Evolutionary conservation across 1,140 invertebrate species (phyloP).

Genomic region (Platyscapa corneri): DNA sequence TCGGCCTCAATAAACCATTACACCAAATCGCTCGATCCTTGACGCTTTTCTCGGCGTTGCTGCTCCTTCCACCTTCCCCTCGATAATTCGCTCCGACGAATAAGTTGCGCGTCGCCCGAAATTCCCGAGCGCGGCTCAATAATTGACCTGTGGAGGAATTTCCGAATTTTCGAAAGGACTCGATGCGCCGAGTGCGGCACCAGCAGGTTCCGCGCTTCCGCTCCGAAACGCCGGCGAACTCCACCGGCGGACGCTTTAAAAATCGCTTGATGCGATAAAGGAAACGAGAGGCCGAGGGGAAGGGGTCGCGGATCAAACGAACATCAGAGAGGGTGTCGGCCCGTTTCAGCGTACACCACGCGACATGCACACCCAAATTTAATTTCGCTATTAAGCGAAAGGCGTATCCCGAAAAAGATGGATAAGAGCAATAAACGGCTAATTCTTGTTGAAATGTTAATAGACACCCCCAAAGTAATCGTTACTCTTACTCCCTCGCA

Average conservation of each 20-base stretch:
- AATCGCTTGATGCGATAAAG: constrained; percentile 37
- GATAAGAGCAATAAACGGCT: constrained; percentile 35
- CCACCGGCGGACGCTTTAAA: constrained; percentile 9
- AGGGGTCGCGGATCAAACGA: constrained; percentile 12
- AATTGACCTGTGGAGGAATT: too few species aligned
- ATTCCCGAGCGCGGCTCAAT: too few species aligned
- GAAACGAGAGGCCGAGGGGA: background rate
- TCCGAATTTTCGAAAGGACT: background rate
- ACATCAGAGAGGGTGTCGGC: constrained; percentile 40
- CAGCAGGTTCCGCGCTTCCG: background rate
- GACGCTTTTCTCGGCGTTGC: background rate
- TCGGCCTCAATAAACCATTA: constrained; percentile 47
- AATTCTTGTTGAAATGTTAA: constrained; percentile 37
- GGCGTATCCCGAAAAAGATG: constrained; percentile 13
- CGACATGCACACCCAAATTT: constrained; percentile 31
- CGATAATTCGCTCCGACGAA: background rate
- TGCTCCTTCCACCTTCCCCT: background rate
- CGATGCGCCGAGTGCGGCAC: background rate
- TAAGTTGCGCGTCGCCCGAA: background rate
- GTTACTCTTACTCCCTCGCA: background rate
- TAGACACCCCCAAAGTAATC: constrained; percentile 23
- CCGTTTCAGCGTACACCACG: constrained; percentile 23
- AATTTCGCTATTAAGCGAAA: constrained; percentile 43
- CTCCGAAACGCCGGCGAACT: background rate
- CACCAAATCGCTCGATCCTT: constrained; percentile 26